Percentiles rank a stretch among this genome's conserved stretches.
Conservation (phyloP, 2,113 vertebrate species). For the Dipodomys stephensi region DNA sequence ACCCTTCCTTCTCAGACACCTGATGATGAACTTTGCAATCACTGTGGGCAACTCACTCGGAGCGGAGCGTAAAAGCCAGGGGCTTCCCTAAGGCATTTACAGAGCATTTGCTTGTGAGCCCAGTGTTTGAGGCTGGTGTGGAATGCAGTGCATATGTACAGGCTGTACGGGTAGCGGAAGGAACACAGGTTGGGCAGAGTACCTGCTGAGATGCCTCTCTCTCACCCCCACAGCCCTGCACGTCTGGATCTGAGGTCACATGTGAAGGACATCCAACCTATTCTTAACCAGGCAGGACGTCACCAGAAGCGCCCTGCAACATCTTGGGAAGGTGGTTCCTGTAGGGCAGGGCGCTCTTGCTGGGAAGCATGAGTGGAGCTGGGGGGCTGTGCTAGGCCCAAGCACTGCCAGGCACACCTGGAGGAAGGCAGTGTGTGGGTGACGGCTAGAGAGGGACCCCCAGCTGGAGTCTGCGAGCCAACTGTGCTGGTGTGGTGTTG, state of each 20-base stretch:
- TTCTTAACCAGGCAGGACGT: background rate
- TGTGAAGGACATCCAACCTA: background rate
- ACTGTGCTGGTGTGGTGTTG: fast-evolving
- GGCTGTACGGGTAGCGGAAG: background rate
- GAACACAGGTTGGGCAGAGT: fast-evolving
- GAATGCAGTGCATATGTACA: too few species aligned
- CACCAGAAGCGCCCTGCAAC: fast-evolving
- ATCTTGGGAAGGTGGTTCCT: fast-evolving
- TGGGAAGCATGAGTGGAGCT: fast-evolving
- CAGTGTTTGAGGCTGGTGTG: too few species aligned
- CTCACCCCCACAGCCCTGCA: fast-evolving
- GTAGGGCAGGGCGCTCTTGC: fast-evolving
- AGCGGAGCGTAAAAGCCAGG: too few species aligned
- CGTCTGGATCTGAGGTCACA: fast-evolving
- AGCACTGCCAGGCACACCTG: fast-evolving
- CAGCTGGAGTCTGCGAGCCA: background rate
- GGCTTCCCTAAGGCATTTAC: too few species aligned
- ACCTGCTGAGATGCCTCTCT: fast-evolving
- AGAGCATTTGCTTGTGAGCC: too few species aligned
- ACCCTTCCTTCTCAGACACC: too few species aligned
- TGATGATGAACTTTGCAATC: too few species aligned
- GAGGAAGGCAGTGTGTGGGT: too few species aligned
- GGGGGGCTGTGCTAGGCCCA: fast-evolving
- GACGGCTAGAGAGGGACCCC: too few species aligned
- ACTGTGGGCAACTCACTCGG: too few species aligned